Conservation (phyloP, 92 coral and sea anemone genomes). For the Chrysogorgia sp. region DNA sequence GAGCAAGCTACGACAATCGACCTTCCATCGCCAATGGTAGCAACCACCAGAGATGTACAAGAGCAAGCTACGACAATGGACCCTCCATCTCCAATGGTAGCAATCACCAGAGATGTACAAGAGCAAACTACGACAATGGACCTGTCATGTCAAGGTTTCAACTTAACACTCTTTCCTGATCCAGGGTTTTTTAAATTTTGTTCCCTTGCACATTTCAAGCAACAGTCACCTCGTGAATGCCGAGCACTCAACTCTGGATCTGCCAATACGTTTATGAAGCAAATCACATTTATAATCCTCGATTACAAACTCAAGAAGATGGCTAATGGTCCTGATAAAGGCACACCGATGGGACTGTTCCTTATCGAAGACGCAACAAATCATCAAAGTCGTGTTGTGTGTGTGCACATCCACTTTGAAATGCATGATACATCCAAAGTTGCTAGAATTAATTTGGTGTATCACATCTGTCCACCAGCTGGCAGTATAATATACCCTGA, state of each 20-base stretch:
- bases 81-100: too few species aligned
- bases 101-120: too few species aligned
- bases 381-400: slow-evolving; percentile 11
- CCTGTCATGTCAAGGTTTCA: too few species aligned
- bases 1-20: too few species aligned
- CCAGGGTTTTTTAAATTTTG: slow-evolving; percentile 58
- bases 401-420: slow-evolving; percentile 60
- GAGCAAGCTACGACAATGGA: too few species aligned
- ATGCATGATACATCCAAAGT: background rate
- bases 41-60: too few species aligned
- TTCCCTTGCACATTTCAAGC: background rate
- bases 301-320: slow-evolving; percentile 60
- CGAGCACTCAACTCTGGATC: background rate
- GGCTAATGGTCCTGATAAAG: too few species aligned
- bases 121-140: too few species aligned
- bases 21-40: too few species aligned
- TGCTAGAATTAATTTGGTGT: slow-evolving; percentile 45
- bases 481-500: too few species aligned
- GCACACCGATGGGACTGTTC: slow-evolving; percentile 54
- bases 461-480: slow-evolving; percentile 23
- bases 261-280: slow-evolving; percentile 14
- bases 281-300: slow-evolving; percentile 3
- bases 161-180: slow-evolving; percentile 45
- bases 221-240: background rate
- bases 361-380: slow-evolving; percentile 47